Conservation (phyloP, 2,797 vertebrate species). For the Buceros bicornis region DNA sequence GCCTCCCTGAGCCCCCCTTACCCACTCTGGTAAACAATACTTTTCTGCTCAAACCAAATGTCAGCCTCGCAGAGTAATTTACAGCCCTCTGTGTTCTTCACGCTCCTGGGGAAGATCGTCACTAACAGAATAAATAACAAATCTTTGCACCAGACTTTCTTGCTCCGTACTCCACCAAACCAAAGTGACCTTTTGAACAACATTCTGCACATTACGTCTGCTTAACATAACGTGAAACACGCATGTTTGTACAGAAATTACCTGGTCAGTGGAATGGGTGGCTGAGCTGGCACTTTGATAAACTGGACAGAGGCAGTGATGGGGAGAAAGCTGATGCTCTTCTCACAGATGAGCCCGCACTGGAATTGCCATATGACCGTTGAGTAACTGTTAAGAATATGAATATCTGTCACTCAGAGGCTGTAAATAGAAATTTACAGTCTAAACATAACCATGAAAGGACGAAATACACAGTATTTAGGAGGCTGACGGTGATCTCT, state of each 20-base stretch:
- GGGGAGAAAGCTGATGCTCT: conserved; percentile 79
- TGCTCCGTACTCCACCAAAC: neutral
- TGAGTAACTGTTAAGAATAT: conserved; percentile 81
- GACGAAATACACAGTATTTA: neutral
- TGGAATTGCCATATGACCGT: conserved; percentile 84
- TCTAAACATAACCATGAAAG: neutral
- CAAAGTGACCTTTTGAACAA: neutral
- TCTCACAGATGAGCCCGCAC: conserved; percentile 83
- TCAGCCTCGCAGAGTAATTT: neutral
- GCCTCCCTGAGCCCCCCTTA: neutral
- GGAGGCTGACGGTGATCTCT: neutral
- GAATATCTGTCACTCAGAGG: neutral
- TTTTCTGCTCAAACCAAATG: neutral
- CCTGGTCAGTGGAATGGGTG: conserved; percentile 85
- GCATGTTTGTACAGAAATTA: conserved; percentile 35
- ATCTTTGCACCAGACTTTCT: neutral
- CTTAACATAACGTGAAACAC: neutral
- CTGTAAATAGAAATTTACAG: neutral
- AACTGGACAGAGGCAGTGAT: conserved; percentile 90
- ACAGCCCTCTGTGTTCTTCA: neutral
- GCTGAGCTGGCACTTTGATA: conserved; percentile 82
- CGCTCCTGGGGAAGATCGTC: neutral
- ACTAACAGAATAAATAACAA: neutral
- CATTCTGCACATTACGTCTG: neutral
- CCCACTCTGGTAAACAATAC: neutral